Percentiles rank a stretch among this genome's conserved stretches.
Evolutionary conservation across 2,797 vertebrate species (phyloP).

Genomic region (Chrysocyon brachyurus): DNA sequence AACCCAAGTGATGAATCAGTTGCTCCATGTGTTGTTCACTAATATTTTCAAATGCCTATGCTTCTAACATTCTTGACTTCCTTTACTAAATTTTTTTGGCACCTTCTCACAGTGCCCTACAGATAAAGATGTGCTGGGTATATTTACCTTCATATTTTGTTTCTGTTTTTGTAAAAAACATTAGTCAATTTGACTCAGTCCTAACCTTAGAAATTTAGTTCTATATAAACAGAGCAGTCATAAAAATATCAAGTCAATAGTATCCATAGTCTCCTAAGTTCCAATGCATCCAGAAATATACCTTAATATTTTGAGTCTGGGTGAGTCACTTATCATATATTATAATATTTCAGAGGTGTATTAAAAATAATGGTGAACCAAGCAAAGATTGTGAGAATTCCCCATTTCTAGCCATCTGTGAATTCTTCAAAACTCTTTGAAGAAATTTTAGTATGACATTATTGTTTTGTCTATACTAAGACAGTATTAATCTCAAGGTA

Average conservation of each 20-base stretch:
- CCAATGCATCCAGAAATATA: not conserved
- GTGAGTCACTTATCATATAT: not conserved
- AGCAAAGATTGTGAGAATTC: not conserved
- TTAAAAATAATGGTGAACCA: not conserved
- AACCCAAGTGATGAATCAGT: not conserved
- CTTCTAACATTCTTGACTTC: not conserved
- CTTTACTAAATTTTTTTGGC: not conserved
- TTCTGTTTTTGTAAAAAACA: not conserved
- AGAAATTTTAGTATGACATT: not conserved
- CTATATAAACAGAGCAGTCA: not conserved
- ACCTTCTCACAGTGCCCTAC: not conserved
- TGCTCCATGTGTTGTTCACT: not conserved
- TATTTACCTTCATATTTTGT: not conserved
- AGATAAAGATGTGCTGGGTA: not conserved
- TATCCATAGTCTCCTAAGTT: not conserved
- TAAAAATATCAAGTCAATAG: not conserved
- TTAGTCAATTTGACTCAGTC: not conserved
- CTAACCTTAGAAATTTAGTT: not conserved
- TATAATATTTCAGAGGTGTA: not conserved
- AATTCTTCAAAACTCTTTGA: not conserved
- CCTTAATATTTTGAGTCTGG: not conserved
- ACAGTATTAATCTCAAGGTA: not conserved
- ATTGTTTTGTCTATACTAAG: not conserved
- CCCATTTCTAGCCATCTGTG: not conserved
- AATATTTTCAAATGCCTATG: not conserved